Conservation (phyloP, 2,113 vertebrate genomes). For the Cebus imitator region DNA sequence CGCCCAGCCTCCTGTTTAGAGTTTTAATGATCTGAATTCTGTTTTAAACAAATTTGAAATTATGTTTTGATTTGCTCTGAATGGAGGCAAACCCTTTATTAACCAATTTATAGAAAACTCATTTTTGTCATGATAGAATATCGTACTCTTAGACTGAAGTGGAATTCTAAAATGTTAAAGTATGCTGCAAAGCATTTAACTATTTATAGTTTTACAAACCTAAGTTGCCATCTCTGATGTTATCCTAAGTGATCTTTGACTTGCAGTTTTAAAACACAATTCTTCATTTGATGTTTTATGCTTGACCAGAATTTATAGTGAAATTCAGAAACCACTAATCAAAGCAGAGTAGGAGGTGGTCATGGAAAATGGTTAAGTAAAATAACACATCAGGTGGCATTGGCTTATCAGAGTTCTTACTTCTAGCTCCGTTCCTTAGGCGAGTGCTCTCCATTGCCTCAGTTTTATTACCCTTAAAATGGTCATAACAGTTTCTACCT, state of each 20-base stretch:
- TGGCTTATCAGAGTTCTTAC: background rate
- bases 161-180: background rate
- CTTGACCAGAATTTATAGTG: background rate
- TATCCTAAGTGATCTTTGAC: too few relatives aligned
- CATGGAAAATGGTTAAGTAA: background rate
- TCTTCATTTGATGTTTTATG: constrained; percentile 43
- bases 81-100: background rate
- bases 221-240: background rate
- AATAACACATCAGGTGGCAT: background rate
- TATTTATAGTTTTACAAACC: constrained; percentile 26
- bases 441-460: background rate
- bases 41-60: constrained; percentile 47
- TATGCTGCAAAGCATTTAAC: background rate
- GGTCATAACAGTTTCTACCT: background rate
- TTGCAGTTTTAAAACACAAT: background rate
- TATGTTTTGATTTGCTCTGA: constrained; percentile 3
- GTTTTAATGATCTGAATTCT: constrained; percentile 32
- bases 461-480: background rate
- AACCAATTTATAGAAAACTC: background rate
- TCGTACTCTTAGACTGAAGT: background rate
- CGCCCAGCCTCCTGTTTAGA: background rate
- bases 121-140: constrained; percentile 10
- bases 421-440: background rate
- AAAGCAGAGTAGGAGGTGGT: background rate
- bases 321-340: constrained; percentile 5